Evolutionary conservation across 2,797 vertebrate genomes (phyloP), one percentile per base, ranked within the genome.

Genomic region (Anguilla megastoma): DNA sequence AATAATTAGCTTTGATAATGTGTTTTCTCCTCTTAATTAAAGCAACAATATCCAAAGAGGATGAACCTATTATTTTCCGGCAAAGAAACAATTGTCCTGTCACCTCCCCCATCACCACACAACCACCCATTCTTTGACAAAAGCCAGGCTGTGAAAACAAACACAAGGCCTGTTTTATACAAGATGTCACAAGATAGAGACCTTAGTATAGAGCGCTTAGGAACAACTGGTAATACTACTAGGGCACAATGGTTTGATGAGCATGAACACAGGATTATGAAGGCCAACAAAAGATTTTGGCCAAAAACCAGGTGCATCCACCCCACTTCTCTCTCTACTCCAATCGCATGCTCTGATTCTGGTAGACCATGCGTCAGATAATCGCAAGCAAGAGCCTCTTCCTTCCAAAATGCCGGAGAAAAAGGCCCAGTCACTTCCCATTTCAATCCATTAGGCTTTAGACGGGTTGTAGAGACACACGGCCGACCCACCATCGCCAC

Each of bases 21-120:
- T 90, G 86, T 58, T 86, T 82, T 89, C 86, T 89, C 88, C 86
- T 91, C 91, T 91, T 91, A 92, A 92, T 92, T 92, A 93, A 91
- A 87, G 91, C 90, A 87, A 84, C 60, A 71, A 90, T 90, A 89
- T 89, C 88, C 83, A 89, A 79, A 79, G 74, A 80, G 52, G 88
- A 74, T 27, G 12, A 89, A 71, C 88, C 86, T 45, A 86, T 83
- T 90, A 89, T 90, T 88, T 88, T 85, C 5, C 69, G 54, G 80
- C 74, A 85, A 74, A 36, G 87, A 88, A 86, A 87, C 87, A 89
- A 88, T 84, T 88, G 88, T 79, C 63, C 86, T 89, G 90, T 90
- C 90, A 71, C 33, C 52, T 10, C 8, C 41, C 41, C 41, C 41
- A 45, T 54, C 52, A 58, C 56, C 63, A 85, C 50, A 30, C 18